phyloP scores from a whole-genome alignment of 2,888 invertebrate genomes.

The Fabriciana adippe region DNA sequence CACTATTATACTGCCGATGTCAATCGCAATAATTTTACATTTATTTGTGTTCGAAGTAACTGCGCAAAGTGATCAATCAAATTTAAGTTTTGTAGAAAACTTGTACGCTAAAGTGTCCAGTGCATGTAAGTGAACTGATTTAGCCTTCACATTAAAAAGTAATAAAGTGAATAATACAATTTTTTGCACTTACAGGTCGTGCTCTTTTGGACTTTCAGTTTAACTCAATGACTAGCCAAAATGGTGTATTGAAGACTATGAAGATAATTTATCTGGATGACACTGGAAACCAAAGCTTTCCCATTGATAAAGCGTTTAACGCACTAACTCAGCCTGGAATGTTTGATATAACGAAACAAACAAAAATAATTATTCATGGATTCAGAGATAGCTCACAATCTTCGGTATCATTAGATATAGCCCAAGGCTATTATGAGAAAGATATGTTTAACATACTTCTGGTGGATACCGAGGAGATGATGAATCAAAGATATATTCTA shows the following conservation, averaged over 20 bases:
- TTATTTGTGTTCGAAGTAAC: conserved; percentile 43
- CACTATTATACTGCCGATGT: conserved; percentile 51
- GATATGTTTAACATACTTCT: conserved; percentile 74
- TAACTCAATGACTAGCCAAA: conserved; percentile 57
- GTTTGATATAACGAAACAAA: conserved; percentile 73
- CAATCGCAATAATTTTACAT: conserved; percentile 47
- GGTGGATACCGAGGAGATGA: conserved; percentile 72
- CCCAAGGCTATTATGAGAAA: conserved; percentile 70
- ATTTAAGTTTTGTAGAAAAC: conserved; percentile 69
- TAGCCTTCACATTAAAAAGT: conserved; percentile 32
- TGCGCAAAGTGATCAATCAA: conserved; percentile 44
- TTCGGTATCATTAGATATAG: conserved; percentile 66
- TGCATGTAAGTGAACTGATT: conserved; percentile 68
- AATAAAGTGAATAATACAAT: conserved; percentile 40
- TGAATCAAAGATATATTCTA: conserved; percentile 69
- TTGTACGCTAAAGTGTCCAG: conserved; percentile 70
- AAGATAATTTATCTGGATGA: conserved; percentile 65
- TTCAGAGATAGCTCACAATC: conserved; percentile 74
- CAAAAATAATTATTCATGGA: conserved; percentile 76
- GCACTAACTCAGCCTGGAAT: conserved; percentile 59
- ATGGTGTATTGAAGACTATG: conserved; percentile 65
- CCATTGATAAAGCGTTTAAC: conserved; percentile 65
- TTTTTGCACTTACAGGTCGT: conserved; percentile 63
- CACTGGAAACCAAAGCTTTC: conserved; percentile 54
- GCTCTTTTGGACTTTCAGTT: conserved; percentile 71